A percentile compares a stretch with the other conserved stretches of the same genome.
These are phyloP conservation scores for Epinotia nisella DNA, from an alignment of 2,888 invertebrate species.

Conservation along the genomic window DNA sequence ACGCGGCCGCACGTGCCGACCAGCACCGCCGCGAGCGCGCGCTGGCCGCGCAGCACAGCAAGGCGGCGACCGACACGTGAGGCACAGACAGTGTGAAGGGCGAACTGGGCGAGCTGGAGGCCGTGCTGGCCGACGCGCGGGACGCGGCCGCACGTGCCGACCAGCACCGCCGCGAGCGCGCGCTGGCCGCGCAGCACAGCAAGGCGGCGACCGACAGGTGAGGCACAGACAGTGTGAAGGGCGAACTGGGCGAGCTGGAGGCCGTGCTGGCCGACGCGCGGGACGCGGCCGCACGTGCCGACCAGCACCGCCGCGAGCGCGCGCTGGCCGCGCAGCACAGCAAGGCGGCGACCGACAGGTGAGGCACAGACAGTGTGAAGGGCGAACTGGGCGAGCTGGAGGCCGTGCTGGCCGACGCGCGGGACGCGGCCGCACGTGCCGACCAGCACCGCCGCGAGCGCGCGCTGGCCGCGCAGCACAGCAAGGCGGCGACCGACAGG, in stretches of 20 bases:
- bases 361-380: conserved; percentile 60
- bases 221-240: conserved; percentile 65
- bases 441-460: conserved; percentile 48
- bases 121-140: conserved; percentile 57
- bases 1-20: conserved; percentile 53
- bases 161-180: conserved; percentile 47
- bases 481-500: conserved; percentile 56
- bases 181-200: conserved; percentile 52
- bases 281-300: conserved; percentile 53
- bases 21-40: no score
- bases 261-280: conserved; percentile 61
- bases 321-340: conserved; percentile 54
- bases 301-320: conserved; percentile 43
- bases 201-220: conserved; percentile 56
- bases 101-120: conserved; percentile 63
- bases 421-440: conserved; percentile 50
- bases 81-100: conserved; percentile 62
- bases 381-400: conserved; percentile 64
- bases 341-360: conserved; percentile 56
- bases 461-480: conserved; percentile 52
- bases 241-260: conserved; percentile 69
- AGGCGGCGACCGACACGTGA: conserved; percentile 56
- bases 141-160: conserved; percentile 53
- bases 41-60: conserved; percentile 54
- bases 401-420: conserved; percentile 57